Evolutionary conservation across 2,113 vertebrate genomes (phyloP), one percentile per base, ranked within the genome.

Genomic region (Nycticryphes semicollaris): DNA sequence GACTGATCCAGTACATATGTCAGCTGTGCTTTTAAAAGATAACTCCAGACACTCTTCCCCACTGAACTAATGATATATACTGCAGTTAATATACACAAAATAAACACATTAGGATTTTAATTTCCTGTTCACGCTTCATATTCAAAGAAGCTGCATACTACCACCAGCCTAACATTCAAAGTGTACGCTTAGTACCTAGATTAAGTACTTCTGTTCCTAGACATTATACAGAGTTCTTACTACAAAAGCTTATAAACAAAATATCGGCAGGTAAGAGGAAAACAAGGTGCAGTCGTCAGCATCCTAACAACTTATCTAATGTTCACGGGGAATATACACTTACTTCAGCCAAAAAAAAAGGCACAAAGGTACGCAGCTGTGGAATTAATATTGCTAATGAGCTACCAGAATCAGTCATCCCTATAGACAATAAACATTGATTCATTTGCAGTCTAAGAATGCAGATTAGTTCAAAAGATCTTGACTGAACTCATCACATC

Each of bases 321-420:
- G 95, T 25, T 94, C 87, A 92, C 94, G 57, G 84, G 75, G 54
- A 90, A 97, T 73, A 92, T 72, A 97, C 75, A 67, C 76, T 96
- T 95, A 92, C 90, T 95, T 94, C 82, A 69, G 96, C 96, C 94
- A 97, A 96, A 97, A 76, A 97, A 76, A 91, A 98, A 98, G 98
- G 98, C 98, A 98, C 98, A 95, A 88, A 97, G 98, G 94, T 97
- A 84, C 84, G 90, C 83, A 96, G 94, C 94, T 90, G 80, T 95
- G 73, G 90, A 92, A 90, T 95, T 90, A 82, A 91, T 97, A 97
- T 68, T 97, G 94, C 96, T 96, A 94, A 94, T 50, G 76, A 97
- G 62, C 88, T 97, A 95, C 3, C 20, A 24, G 92, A 94, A 74
- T 67, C 79, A 76, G 91, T 23, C 41, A 69, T 57, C 78, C 60